Base-by-base conservation (phyloP, 2,797 vertebrate species). In the Balearica regulorum region DNA sequence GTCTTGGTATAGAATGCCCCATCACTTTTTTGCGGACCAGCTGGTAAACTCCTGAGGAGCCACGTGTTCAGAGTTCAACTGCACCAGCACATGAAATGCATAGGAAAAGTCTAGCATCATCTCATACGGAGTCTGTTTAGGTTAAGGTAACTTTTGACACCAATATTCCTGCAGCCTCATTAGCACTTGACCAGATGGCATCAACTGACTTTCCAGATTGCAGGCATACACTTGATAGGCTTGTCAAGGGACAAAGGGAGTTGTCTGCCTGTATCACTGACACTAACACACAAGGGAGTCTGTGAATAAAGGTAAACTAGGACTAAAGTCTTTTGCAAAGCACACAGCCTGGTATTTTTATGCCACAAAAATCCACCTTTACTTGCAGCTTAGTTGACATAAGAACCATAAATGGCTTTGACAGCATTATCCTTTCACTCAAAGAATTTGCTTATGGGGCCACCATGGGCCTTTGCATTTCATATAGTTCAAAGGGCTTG, bases 101-200 rank as follows among this genome's bases (percentile, higher is more conserved):
- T 1, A 48, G 25, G 66, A 49, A 35, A 86, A 88, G 76, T 55
- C 95, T 83, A 91, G 85, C 82, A 92, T 71, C 44, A 43, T 71
- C 89, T 90, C 79, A 16, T 43, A 49, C 1, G 24, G 58, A 89
- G 33, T n/a, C 68, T 93, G 69, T 78, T 76, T 70, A 88, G 89
- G 89, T 91, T 89, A 92, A 71, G 41, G 69, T 65, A 96, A 89
- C 88, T 84, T 90, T 94, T 94, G 93, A 94, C 93, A 96, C 58
- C 31, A 77, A 51, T 60, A 77, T 91, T 95, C 76, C 89, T 73
- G 76, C 39, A 95, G 78, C 57, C 87, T 96, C 83, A 95, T 97
- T 92, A 97, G 96, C 90, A 92, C 85, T 84, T 95, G 88, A 89
- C 94, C 96, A 97, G 96, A 95, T 97, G 94, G 94, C 68, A 95